A percentile compares a stretch with the other conserved stretches of the same genome.
These are phyloP conservation scores for Mechanitis mazaeus DNA, from an alignment of 2,888 invertebrate species.

Conservation along the genomic window DNA sequence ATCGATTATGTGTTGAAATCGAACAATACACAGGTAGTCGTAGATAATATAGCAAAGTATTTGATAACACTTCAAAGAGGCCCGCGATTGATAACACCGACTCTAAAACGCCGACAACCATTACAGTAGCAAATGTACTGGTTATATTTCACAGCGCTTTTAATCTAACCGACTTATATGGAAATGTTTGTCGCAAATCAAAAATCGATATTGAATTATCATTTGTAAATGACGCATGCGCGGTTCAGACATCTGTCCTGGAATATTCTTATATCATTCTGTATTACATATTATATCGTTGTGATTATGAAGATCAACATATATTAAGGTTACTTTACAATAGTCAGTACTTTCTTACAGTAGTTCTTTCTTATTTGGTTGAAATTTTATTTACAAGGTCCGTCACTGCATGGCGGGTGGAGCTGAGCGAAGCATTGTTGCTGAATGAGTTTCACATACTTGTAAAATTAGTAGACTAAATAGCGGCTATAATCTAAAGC, in stretches of 20 bases:
- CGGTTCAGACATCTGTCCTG: neutral
- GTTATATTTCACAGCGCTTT: slow-evolving; percentile 50
- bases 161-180: slow-evolving; percentile 46
- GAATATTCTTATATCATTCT: neutral
- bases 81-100: slow-evolving; percentile 50
- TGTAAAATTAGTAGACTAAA: too few relatives aligned
- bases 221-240: slow-evolving; percentile 6
- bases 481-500: too few relatives aligned
- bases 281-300: neutral
- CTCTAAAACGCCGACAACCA: slow-evolving; percentile 52
- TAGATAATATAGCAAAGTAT: slow-evolving; percentile 53
- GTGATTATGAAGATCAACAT: too few relatives aligned
- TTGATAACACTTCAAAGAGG: slow-evolving; percentile 55
- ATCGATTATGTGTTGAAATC: slow-evolving; percentile 39
- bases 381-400: too few relatives aligned
- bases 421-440: too few relatives aligned
- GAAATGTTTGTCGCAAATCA: slow-evolving; percentile 23
- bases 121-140: slow-evolving; percentile 54
- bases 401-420: too few relatives aligned
- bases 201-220: slow-evolving; percentile 25
- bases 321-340: too few relatives aligned
- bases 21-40: slow-evolving; percentile 62
- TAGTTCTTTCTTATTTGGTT: too few relatives aligned
- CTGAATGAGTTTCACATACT: too few relatives aligned
- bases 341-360: too few relatives aligned